A percentile compares a stretch with the other conserved stretches of the same genome.
These are phyloP conservation scores for Drosophila borealis DNA, from an alignment of 2,888 invertebrate species.

Conservation along the genomic window DNA sequence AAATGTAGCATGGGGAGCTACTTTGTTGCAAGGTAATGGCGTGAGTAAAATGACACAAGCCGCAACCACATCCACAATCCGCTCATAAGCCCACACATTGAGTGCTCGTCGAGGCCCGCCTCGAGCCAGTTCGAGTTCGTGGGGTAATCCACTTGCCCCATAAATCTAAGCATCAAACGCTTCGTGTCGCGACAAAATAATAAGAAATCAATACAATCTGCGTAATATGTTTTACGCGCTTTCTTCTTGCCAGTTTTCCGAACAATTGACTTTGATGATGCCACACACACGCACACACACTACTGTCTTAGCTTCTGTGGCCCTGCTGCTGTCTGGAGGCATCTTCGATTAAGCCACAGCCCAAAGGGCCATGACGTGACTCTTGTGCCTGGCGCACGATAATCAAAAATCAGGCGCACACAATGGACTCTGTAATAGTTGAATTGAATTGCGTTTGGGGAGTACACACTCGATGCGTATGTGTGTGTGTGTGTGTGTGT, in stretches of 20 bases:
- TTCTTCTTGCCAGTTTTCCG: constrained; percentile 79
- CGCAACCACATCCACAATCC: constrained; percentile 72
- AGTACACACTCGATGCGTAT: constrained; percentile 9
- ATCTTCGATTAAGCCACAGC: constrained; percentile 70
- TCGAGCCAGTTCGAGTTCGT: background rate
- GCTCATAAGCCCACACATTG: constrained; percentile 49
- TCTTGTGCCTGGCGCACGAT: constrained; percentile 59
- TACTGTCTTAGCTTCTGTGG: constrained; percentile 6
- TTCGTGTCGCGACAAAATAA: constrained; percentile 64
- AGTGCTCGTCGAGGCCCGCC: constrained; percentile 21
- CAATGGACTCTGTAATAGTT: constrained; percentile 76
- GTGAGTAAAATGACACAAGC: constrained; percentile 44
- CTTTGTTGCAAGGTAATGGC: constrained; percentile 55
- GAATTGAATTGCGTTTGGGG: constrained; percentile 73
- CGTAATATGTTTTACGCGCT: constrained; percentile 77
- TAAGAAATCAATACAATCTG: constrained; percentile 79
- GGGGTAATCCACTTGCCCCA: constrained; percentile 45
- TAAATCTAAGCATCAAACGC: constrained; percentile 58
- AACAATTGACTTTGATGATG: constrained; percentile 83
- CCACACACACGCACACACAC: constrained; percentile 19
- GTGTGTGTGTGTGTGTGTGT: background rate
- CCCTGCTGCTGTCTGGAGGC: constrained; percentile 29
- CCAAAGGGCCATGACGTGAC: constrained; percentile 72
- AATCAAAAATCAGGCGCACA: constrained; percentile 74
- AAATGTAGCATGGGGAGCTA: constrained; percentile 50